Evolutionary conservation across 2,888 invertebrate species (phyloP), one percentile per base, ranked within the genome.

Genomic region (Amiota minor): DNA sequence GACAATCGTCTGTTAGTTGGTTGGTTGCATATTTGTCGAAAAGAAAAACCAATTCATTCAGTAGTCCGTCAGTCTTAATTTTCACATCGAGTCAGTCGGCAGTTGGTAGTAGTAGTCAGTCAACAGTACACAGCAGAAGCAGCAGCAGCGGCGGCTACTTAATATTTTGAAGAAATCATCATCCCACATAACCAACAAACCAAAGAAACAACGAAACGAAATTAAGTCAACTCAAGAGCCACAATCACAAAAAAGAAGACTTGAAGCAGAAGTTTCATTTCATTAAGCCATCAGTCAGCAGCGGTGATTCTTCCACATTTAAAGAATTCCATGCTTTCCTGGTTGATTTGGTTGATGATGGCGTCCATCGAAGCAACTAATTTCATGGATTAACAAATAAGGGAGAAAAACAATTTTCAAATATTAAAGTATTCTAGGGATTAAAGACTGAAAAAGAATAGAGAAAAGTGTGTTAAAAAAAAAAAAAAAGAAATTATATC

Each of bases 1-100:
- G 45, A 76, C 73, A 77, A 75, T 70, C 78, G 6, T 35, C 35
- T 3, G 35, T 35, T 35, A 8, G 35, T 35, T 35, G 35, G 35
- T 35, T 35, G 78, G 76, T 78, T 80, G 81, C 81, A 81, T 75
- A 79, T 80, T 80, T 78, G 35, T 76, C 72, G 20, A 11, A 20
- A 20, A 12, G 53, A 23, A 68, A 50, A 68, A 71, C 68, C 71
- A 74, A 77, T 75, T 81, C 80, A 83, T 35, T 35, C 35, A 35
- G 35, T 35, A 35, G 84, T 82, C 82, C 86, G 85, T 88, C 90
- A 88, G 89, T 89, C 89, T 89, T 89, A 89, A 89, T 89, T 89
- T 89, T 88, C 87, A 87, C 89, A 88, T 87, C 88, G 89, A 86
- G 86, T 86, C 87, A 88, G 86, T 16, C 53, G 53, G 16, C 53